Percentiles rank a stretch among this genome's conserved stretches.
These are phyloP conservation scores for Drosophila nr. perissopoda DNA, from an alignment of 2,888 invertebrate species.

Conservation along the genomic window DNA sequence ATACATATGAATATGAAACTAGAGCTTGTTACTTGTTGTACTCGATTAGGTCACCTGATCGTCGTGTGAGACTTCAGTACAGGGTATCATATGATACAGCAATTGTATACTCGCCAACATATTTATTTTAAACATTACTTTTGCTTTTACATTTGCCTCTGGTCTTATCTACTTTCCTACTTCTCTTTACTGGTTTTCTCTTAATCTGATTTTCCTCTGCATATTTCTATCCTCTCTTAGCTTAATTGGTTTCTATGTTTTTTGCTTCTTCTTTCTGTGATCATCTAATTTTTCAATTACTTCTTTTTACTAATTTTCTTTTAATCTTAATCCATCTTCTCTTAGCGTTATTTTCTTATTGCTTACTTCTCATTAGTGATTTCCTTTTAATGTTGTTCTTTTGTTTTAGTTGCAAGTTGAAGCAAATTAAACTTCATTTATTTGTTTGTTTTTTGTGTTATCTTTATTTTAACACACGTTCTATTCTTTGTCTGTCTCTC, in stretches of 20 bases:
- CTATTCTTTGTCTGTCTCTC: too few species aligned
- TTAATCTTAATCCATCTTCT: not conserved
- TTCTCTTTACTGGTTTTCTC: not conserved
- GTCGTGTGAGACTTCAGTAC: not conserved
- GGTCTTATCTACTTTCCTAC: not conserved
- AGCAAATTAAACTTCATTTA: not conserved
- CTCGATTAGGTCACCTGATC: too few species aligned
- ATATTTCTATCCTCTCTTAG: not conserved
- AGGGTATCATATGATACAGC: not conserved
- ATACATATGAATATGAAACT: not conserved
- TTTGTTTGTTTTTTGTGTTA: not conserved
- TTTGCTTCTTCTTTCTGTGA: not conserved
- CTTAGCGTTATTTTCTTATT: too few species aligned
- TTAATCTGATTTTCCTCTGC: not conserved
- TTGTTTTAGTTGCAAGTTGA: not conserved
- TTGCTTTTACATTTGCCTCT: not conserved
- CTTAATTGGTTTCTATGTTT: not conserved
- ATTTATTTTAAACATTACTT: not conserved
- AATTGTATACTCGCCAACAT: not conserved
- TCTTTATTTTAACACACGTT: too few species aligned
- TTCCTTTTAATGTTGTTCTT: not conserved
- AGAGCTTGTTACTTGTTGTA: not conserved
- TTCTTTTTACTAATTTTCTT: not conserved
- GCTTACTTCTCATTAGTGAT: not conserved
- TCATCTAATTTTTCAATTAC: not conserved